Conservation (phyloP, 2,888 invertebrate genomes). For the Vesta saturnalis region DNA sequence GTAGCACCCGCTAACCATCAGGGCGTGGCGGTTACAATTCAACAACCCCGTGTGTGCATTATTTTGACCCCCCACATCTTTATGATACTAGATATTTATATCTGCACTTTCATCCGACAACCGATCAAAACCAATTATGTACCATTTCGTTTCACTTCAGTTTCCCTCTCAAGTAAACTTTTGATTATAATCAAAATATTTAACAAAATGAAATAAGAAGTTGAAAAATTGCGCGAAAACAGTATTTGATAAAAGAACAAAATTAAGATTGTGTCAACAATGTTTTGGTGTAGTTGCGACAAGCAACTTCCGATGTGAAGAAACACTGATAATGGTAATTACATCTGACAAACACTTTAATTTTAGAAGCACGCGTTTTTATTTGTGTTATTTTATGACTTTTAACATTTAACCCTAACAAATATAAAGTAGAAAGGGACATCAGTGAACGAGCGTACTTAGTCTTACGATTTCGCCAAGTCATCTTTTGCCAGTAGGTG, state of each 20-base stretch:
- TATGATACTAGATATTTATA: conserved; percentile 40
- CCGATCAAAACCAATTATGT: conserved; percentile 38
- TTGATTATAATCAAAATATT: too few species aligned
- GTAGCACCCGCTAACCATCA: conserved; percentile 53
- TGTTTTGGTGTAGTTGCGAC: conserved; percentile 39
- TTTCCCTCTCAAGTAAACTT: neutral
- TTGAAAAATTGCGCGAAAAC: conserved; percentile 25
- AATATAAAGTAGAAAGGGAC: conserved; percentile 23
- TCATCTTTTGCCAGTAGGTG: conserved; percentile 52
- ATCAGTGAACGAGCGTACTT: conserved; percentile 25
- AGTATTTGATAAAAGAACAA: conserved; percentile 26
- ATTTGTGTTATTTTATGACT: conserved; percentile 38
- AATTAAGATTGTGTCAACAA: conserved; percentile 43
- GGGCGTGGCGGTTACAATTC: conserved; percentile 46
- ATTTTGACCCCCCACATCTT: conserved; percentile 35
- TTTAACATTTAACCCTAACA: conserved; percentile 24
- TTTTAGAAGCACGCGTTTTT: conserved; percentile 36
- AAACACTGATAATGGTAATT: conserved; percentile 45
- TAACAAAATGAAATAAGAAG: too few species aligned
- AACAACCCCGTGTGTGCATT: conserved; percentile 34
- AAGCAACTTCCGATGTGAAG: conserved; percentile 44
- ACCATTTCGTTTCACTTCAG: conserved; percentile 9
- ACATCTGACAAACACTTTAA: conserved; percentile 41
- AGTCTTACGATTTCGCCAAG: conserved; percentile 45
- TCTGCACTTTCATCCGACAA: conserved; percentile 40